A percentile compares a stretch with the other conserved stretches of the same genome.
Evolutionary conservation across 2,113 vertebrate genomes (phyloP).

Genomic region (Percina caprodes): DNA sequence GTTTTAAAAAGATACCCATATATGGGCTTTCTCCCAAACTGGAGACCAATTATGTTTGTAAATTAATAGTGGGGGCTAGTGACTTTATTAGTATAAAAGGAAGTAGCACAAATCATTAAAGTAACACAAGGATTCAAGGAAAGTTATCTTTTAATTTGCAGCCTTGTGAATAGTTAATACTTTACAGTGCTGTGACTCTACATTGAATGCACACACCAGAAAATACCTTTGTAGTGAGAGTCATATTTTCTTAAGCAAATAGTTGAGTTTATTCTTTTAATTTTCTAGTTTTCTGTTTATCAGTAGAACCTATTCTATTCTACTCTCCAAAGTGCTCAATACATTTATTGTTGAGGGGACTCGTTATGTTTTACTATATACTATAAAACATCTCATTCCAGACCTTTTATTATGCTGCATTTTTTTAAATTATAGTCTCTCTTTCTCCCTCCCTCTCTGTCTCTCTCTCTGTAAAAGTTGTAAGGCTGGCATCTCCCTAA

Average conservation of each 20-base stretch:
- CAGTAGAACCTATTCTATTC: constrained; percentile 5
- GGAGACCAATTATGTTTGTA: constrained; percentile 1
- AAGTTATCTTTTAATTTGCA: constrained; percentile 19
- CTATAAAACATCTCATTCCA: constrained; percentile 43
- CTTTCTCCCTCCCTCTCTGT: no score
- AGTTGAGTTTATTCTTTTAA: constrained; percentile 14
- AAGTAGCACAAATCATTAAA: constrained; percentile 9
- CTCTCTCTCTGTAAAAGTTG: constrained; percentile 25
- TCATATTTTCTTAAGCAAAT: constrained; percentile 17
- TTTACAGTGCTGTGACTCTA: constrained; percentile 1
- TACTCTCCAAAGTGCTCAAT: constrained; percentile 13
- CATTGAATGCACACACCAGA: constrained; percentile 15
- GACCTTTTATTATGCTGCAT: constrained; percentile 39
- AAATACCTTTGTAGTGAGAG: constrained; percentile 27
- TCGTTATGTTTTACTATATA: constrained; percentile 52
- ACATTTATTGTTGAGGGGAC: constrained; percentile 28
- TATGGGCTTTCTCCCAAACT: neutral
- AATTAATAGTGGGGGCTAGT: neutral
- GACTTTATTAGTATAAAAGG: neutral
- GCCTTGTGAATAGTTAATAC: neutral
- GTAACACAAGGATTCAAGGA: neutral
- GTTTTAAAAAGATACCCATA: neutral
- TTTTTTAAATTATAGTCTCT: constrained; percentile 36
- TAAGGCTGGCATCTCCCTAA: constrained; percentile 19
- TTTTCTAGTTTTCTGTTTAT: constrained; percentile 19